Evolutionary conservation across 2,113 vertebrate species (phyloP).

Genomic region (Dendrocopos noguchii): DNA sequence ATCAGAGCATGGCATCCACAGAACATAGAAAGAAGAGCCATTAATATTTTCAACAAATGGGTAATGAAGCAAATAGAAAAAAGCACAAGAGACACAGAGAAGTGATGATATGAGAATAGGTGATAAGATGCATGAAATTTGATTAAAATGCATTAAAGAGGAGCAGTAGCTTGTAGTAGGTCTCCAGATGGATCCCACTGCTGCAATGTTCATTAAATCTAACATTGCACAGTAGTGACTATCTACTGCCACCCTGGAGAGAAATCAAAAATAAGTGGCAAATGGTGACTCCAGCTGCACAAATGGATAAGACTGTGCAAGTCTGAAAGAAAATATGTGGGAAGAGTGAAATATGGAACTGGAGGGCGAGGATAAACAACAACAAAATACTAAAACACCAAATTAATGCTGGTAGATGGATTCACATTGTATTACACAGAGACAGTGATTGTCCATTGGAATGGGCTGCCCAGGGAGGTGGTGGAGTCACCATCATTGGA

Average conservation of each 20-base stretch:
- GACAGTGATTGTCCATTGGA: too few relatives aligned
- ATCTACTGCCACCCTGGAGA: neutral
- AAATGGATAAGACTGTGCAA: neutral
- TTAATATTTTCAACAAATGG: neutral
- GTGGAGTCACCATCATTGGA: too few relatives aligned
- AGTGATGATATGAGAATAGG: neutral
- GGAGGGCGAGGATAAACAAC: neutral
- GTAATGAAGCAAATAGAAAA: neutral
- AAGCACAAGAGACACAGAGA: neutral
- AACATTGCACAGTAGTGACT: neutral
- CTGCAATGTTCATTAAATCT: neutral
- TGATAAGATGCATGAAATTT: neutral
- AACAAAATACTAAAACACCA: neutral
- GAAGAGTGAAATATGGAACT: neutral
- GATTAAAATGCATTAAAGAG: neutral
- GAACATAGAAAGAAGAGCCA: neutral
- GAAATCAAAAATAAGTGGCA: neutral
- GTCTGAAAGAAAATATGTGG: neutral
- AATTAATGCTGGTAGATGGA: neutral
- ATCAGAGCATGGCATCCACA: neutral
- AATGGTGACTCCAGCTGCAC: neutral
- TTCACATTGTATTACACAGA: neutral
- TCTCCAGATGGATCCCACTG: neutral
- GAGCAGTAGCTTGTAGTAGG: neutral
- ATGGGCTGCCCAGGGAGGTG: too few relatives aligned